Conservation (phyloP, 2,113 vertebrate species). For the Anolis carolinensis region DNA sequence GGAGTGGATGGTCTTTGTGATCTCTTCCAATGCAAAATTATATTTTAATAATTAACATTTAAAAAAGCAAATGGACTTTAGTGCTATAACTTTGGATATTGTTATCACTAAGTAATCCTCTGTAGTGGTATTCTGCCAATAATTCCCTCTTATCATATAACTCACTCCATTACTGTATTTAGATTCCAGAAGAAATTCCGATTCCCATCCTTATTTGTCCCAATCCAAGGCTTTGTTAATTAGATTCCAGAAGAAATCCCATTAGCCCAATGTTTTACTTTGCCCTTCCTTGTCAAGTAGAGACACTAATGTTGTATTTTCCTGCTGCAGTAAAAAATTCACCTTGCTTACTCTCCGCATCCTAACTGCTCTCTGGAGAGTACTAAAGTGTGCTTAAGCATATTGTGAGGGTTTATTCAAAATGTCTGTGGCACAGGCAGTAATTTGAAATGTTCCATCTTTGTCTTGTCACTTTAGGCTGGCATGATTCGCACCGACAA, state of each 20-base stretch:
- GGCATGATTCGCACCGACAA: slow-evolving; percentile 94
- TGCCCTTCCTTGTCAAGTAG: slow-evolving; percentile 66
- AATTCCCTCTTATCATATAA: too few species aligned
- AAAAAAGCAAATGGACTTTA: too few species aligned
- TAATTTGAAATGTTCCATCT: slow-evolving; percentile 58
- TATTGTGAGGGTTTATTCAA: slow-evolving; percentile 66
- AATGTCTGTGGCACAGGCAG: slow-evolving; percentile 35
- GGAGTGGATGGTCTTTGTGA: too few species aligned
- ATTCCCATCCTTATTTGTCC: not conserved
- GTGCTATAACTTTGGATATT: not conserved
- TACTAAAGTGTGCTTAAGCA: slow-evolving; percentile 70
- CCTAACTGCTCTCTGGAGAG: slow-evolving; percentile 67
- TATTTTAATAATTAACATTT: too few species aligned
- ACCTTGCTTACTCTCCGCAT: slow-evolving; percentile 65
- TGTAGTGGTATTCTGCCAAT: slow-evolving; percentile 4
- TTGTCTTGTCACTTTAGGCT: slow-evolving; percentile 81
- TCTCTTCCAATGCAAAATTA: too few species aligned
- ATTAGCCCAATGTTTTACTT: slow-evolving; percentile 41
- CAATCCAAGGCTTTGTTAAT: not conserved
- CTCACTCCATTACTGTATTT: too few species aligned
- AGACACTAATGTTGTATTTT: slow-evolving; percentile 42
- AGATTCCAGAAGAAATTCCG: not conserved
- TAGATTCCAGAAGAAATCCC: slow-evolving; percentile 46
- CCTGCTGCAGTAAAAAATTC: slow-evolving; percentile 65
- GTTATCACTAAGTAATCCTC: not conserved